Conservation (phyloP, 53 echinoderm and acorn worm species). For the Echinarachnius parma region DNA sequence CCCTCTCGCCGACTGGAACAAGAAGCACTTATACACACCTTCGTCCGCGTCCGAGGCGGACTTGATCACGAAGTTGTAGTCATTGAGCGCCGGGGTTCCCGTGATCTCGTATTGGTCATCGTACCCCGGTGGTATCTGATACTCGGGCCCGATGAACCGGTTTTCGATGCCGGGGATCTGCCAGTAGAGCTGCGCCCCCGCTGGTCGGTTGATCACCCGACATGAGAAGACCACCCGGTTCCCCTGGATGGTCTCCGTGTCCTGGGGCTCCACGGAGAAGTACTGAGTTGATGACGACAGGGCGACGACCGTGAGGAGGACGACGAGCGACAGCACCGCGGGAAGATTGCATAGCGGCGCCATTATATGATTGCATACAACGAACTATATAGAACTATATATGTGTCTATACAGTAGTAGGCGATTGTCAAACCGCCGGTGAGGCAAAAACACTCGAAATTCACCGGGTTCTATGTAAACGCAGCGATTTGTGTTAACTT, state of each 20-base stretch:
- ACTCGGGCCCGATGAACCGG: constrained; percentile 25
- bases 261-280: constrained; percentile 28
- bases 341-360: too few species aligned
- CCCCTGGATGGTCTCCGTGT: constrained; percentile 9
- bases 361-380: too few species aligned
- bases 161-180: not conserved
- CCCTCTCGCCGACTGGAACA: constrained; percentile 14
- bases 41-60: not conserved
- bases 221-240: constrained; percentile 7
- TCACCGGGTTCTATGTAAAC: too few species aligned
- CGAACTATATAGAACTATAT: too few species aligned
- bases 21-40: constrained; percentile 15
- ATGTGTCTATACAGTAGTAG: too few species aligned
- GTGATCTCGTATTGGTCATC: constrained; percentile 10
- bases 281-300: constrained; percentile 10
- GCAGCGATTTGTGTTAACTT: too few species aligned
- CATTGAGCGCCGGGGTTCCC: constrained; percentile 6
- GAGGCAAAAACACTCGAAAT: too few species aligned
- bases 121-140: not conserved
- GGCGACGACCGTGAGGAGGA: too few species aligned
- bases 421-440: too few species aligned
- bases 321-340: too few species aligned
- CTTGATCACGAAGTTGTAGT: constrained; percentile 38
- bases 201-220: constrained; percentile 27
- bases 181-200: constrained; percentile 27